Percentiles rank a stretch among this genome's conserved stretches.
Conservation (phyloP, 2,888 invertebrate species). For the Agapostemon virescens region DNA sequence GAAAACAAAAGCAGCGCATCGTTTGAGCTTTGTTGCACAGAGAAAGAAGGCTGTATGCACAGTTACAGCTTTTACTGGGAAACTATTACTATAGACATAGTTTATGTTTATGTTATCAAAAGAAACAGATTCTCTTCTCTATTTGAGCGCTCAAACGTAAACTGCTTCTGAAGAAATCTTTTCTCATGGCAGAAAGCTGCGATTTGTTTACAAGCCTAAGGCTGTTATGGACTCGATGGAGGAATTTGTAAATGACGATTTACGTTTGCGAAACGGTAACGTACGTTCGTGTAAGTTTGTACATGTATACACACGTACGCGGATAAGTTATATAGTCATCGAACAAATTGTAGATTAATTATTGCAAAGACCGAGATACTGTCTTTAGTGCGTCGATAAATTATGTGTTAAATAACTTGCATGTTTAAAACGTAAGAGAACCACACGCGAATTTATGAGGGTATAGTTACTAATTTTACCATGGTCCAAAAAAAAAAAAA, state of each 20-base stretch:
- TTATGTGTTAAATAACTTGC: conserved; percentile 38
- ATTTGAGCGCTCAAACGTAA: background rate
- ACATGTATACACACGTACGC: conserved; percentile 53
- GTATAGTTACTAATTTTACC: conserved; percentile 39
- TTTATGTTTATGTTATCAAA: background rate
- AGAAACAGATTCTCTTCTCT: background rate
- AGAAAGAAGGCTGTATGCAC: conserved; percentile 10
- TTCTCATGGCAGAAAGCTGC: background rate
- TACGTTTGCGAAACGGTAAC: conserved; percentile 59
- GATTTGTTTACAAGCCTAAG: conserved; percentile 20
- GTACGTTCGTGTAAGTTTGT: conserved; percentile 65
- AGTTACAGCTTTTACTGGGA: background rate
- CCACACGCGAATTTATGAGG: conserved; percentile 27
- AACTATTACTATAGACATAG: background rate
- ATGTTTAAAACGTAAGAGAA: conserved; percentile 32
- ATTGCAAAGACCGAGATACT: conserved; percentile 51
- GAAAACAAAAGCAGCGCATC: conserved; percentile 5
- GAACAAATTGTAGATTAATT: conserved; percentile 52
- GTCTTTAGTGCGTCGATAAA: conserved; percentile 39
- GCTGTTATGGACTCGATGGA: conserved; percentile 53
- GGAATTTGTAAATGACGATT: conserved; percentile 55
- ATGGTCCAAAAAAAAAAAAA: conserved; percentile 44
- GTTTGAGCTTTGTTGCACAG: conserved; percentile 38
- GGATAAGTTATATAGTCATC: conserved; percentile 46
- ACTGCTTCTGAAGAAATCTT: background rate